A percentile compares a stretch with the other conserved stretches of the same genome.
phyloP scores from a whole-genome alignment of 1,140 invertebrate species.

The Drosophila tani region DNA sequence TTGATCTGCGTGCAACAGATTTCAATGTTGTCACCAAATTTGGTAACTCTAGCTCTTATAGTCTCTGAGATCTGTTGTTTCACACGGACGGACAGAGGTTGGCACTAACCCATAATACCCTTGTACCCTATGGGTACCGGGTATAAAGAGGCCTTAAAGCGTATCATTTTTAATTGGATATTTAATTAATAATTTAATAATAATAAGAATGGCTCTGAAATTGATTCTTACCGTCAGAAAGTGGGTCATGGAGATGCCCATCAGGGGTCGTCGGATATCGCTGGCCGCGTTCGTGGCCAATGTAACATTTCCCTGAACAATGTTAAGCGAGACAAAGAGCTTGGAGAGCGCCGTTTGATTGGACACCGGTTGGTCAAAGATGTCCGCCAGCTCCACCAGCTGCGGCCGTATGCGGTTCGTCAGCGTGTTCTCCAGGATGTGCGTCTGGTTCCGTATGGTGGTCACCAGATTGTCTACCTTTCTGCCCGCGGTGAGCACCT shows the following conservation, averaged over 20 bases:
- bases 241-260: conserved; percentile 88
- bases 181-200: no score
- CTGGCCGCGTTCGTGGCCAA: conserved; percentile 89
- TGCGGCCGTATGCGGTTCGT: conserved; percentile 89
- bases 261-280: conserved; percentile 90
- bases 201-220: neutral
- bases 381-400: conserved; percentile 89
- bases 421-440: conserved; percentile 87
- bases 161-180: no score
- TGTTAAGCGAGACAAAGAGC: conserved; percentile 88
- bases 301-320: conserved; percentile 89
- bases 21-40: no score
- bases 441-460: conserved; percentile 91
- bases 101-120: no score
- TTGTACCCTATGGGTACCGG: no score
- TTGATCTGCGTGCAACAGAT: no score
- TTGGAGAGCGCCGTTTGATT: conserved; percentile 90
- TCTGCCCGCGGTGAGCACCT: conserved; percentile 91
- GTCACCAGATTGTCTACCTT: conserved; percentile 91
- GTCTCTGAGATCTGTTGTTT: no score
- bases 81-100: no score
- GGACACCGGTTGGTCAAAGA: conserved; percentile 90
- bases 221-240: conserved; percentile 86
- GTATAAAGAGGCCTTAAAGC: no score
- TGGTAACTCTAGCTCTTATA: no score